phyloP scores from a whole-genome alignment of 2,797 vertebrate genomes.

The Melanotaenia maccullochi region DNA sequence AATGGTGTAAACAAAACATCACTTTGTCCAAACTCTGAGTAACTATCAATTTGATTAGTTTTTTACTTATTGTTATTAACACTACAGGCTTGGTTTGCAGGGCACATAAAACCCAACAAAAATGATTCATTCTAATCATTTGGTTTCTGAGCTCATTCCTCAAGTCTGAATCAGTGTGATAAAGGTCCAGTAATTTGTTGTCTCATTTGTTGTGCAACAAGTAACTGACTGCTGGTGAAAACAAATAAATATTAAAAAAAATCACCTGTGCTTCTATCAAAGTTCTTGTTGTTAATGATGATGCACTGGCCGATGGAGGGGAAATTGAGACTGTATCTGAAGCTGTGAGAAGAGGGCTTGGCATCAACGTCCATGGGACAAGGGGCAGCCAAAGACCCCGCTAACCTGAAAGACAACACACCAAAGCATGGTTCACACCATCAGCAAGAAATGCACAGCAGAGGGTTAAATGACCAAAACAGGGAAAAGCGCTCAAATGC shows the following conservation, averaged over 20 bases:
- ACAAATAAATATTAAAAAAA: neutral
- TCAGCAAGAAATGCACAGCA: neutral
- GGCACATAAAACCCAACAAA: neutral
- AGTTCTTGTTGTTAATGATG: constrained; percentile 99
- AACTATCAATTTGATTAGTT: neutral
- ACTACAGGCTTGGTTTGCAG: neutral
- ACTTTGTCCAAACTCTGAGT: neutral
- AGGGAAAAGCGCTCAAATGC: neutral
- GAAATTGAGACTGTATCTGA: constrained; percentile 88
- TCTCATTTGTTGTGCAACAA: too few relatives aligned
- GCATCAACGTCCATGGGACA: constrained; percentile 72
- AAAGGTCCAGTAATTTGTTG: too few relatives aligned
- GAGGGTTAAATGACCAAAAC: too few relatives aligned
- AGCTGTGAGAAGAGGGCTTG: constrained; percentile 55
- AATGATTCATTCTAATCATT: neutral
- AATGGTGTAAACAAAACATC: neutral
- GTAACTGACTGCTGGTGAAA: too few relatives aligned
- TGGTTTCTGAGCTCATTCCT: neutral
- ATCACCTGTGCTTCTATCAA: constrained; percentile 85
- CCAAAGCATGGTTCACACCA: neutral
- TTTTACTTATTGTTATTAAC: neutral
- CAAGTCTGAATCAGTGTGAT: neutral
- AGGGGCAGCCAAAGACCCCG: constrained; percentile 16
- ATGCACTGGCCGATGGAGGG: constrained; percentile 90
- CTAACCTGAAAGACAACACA: constrained; percentile 41